Evolutionary conservation across 1,140 invertebrate genomes (phyloP).

Genomic region (Zaprionus lachaisei): DNA sequence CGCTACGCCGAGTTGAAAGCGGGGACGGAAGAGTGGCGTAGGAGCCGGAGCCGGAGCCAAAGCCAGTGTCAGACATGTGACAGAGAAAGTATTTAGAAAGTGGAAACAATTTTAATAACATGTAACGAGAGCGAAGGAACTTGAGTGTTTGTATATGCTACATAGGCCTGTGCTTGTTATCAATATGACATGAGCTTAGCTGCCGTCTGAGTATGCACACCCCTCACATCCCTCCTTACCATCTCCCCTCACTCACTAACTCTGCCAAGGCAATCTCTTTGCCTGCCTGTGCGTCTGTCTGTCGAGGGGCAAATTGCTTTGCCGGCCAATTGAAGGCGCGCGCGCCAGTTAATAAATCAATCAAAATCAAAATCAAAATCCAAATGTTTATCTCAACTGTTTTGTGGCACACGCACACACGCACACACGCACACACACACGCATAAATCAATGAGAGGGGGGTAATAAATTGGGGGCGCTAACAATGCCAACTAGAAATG

Average conservation of each 20-base stretch:
- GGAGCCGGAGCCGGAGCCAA: neutral
- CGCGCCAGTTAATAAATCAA: constrained; percentile 45
- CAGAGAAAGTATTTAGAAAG: constrained; percentile 43
- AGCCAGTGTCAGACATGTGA: constrained; percentile 31
- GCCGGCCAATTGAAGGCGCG: constrained; percentile 28
- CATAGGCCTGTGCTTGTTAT: neutral
- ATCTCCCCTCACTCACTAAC: neutral
- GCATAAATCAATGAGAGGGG: constrained; percentile 52
- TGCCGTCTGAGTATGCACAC: neutral
- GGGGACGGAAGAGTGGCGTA: too few species aligned
- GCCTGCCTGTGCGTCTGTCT: neutral
- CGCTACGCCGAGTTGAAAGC: neutral
- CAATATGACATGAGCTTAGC: constrained; percentile 8
- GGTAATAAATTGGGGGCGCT: constrained; percentile 60
- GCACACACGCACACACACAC: neutral
- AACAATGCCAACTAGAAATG: constrained; percentile 46
- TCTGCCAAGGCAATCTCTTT: neutral
- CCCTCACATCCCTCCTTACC: neutral
- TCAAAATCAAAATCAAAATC: constrained; percentile 25
- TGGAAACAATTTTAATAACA: constrained; percentile 39
- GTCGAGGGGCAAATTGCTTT: neutral
- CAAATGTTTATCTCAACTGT: constrained; percentile 44
- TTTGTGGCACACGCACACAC: constrained; percentile 37
- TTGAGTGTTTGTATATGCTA: neutral
- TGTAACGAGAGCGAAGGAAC: constrained; percentile 21